These are phyloP conservation scores for Chrysolina oricalcia DNA, from an alignment of 2,888 invertebrate species.

Conservation along the genomic window DNA sequence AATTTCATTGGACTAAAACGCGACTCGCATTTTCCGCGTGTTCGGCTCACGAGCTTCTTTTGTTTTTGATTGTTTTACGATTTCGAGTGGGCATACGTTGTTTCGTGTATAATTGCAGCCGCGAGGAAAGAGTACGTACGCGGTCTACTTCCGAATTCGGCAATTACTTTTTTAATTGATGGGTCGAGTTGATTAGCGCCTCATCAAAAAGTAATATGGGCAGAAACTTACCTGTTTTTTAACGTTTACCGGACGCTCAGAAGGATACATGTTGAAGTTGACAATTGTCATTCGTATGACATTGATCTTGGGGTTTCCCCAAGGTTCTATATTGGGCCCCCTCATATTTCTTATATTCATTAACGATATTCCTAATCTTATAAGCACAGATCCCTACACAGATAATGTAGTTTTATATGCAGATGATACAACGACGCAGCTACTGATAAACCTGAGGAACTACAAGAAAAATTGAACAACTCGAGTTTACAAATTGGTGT, in stretches of 20 bases:
- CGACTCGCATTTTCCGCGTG: neutral
- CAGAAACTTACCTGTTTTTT: neutral
- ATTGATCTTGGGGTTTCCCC: no score
- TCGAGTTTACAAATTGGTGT: no score
- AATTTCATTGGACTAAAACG: neutral
- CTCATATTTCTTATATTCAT: no score
- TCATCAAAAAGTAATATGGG: neutral
- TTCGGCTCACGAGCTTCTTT: neutral
- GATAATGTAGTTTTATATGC: no score
- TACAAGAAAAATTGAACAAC: no score
- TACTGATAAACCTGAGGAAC: no score
- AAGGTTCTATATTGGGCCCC: no score
- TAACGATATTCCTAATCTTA: no score
- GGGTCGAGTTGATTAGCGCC: neutral
- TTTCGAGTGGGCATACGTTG: neutral
- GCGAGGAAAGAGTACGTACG: conserved; percentile 6
- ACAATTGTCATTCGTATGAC: no score
- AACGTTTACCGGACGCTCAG: neutral
- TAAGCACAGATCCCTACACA: no score
- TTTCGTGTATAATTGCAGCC: conserved; percentile 12
- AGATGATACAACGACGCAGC: no score
- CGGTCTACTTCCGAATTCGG: conserved; percentile 1
- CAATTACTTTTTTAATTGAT: conserved; percentile 18
- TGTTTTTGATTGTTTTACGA: conserved; percentile 17
- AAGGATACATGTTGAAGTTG: no score